These are phyloP conservation scores for Microplitis mediator DNA, from an alignment of 1,140 invertebrate genomes.

Conservation along the genomic window DNA sequence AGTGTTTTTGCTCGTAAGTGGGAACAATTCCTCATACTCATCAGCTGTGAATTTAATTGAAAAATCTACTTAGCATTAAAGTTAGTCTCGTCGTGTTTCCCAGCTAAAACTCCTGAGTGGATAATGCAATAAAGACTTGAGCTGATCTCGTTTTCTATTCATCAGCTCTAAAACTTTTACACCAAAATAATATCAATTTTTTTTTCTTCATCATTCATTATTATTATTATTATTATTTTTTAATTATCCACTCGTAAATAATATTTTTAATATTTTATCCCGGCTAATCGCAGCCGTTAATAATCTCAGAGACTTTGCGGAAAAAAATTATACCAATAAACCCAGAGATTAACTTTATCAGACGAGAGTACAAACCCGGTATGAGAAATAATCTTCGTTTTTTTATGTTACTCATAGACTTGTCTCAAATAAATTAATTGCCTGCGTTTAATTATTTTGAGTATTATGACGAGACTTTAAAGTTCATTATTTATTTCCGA, in stretches of 20 bases:
- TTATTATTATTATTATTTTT: too few species aligned
- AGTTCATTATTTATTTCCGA: too few species aligned
- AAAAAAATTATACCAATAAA: too few species aligned
- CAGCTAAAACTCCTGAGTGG: not conserved
- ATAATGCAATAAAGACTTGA: not conserved
- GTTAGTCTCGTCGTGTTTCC: not conserved
- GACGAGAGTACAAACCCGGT: too few species aligned
- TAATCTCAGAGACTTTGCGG: too few species aligned
- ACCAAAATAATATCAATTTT: not conserved
- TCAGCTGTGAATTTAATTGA: not conserved
- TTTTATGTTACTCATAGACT: too few species aligned
- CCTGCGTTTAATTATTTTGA: too few species aligned
- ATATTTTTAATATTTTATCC: not conserved
- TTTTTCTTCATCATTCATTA: not conserved
- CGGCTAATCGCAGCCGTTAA: not conserved
- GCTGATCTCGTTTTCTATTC: not conserved
- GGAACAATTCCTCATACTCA: not conserved
- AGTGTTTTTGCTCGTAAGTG: not conserved
- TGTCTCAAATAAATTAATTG: too few species aligned
- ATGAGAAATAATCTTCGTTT: too few species aligned
- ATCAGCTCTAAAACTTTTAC: not conserved
- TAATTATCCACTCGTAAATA: too few species aligned
- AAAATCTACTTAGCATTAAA: not conserved
- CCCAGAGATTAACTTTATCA: too few species aligned
- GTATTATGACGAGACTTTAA: too few species aligned